Conservation (phyloP, 2,797 vertebrate species). For the Galaxias olidus region DNA sequence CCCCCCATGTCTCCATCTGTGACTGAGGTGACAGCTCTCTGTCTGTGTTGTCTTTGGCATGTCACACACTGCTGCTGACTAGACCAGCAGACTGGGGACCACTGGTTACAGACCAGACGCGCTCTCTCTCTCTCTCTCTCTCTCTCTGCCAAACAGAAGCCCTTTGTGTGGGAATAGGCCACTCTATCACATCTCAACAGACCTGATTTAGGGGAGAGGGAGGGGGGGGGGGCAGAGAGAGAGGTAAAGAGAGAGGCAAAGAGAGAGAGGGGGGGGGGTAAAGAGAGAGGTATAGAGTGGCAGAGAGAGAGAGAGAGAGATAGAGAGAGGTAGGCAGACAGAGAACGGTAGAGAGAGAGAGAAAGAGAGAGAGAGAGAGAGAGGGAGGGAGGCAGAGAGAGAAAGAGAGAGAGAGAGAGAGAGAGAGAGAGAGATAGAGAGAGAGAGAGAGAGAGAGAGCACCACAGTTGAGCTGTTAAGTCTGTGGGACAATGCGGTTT, state of each 20-base stretch:
- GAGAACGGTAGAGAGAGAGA: not conserved
- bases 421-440: too few species aligned
- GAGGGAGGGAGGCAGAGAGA: not conserved
- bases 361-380: not conserved
- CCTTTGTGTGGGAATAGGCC: too few species aligned
- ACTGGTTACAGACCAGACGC: too few species aligned
- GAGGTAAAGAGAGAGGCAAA: not conserved
- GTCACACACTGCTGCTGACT: too few species aligned
- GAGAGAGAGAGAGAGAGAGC: too few species aligned
- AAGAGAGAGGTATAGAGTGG: not conserved
- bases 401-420: not conserved
- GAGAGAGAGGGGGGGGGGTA: not conserved
- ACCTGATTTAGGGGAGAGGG: not conserved
- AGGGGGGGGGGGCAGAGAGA: not conserved
- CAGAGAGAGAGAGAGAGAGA: not conserved
- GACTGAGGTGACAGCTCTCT: too few species aligned
- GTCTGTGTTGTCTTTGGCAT: too few species aligned
- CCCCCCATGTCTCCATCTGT: too few species aligned
- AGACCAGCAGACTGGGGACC: too few species aligned
- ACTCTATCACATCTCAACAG: too few species aligned
- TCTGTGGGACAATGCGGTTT: not conserved
- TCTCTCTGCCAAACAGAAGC: too few species aligned
- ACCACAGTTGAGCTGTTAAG: not conserved
- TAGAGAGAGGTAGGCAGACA: not conserved
- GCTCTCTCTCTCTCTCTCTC: too few species aligned